Evolutionary conservation across 2,113 vertebrate species (phyloP).

Genomic region (Mesitornis unicolor): DNA sequence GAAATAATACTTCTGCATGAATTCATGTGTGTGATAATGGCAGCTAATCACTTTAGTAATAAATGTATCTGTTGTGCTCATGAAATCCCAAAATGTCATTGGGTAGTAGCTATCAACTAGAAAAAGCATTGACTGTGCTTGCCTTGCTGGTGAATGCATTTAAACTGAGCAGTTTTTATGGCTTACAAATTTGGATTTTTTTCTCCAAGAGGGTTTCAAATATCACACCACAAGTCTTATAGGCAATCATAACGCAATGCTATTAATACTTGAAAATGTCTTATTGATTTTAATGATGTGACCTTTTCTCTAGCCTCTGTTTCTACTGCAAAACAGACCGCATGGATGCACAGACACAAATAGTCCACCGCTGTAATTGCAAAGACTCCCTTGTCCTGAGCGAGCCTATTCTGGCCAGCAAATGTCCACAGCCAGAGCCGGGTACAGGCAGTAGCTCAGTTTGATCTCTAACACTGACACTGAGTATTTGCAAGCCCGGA

Average conservation of each 20-base stretch:
- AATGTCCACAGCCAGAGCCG: rapidly evolving
- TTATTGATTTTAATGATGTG: neutral
- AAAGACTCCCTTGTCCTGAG: neutral
- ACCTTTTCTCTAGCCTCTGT: neutral
- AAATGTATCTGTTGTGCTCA: neutral
- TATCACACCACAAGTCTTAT: neutral
- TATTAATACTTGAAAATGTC: neutral
- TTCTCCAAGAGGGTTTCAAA: neutral
- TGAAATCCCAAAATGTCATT: neutral
- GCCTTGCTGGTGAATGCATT: neutral
- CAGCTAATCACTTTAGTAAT: neutral
- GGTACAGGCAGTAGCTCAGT: rapidly evolving
- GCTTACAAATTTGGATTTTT: neutral
- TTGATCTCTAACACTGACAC: neutral
- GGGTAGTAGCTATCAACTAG: neutral
- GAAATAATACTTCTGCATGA: neutral
- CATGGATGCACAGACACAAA: neutral
- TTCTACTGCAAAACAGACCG: neutral
- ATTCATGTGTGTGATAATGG: neutral
- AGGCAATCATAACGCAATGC: neutral
- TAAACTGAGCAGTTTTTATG: neutral
- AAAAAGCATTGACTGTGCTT: neutral
- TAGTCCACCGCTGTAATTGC: rapidly evolving
- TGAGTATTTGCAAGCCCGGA: neutral
- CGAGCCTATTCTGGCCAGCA: neutral